These are phyloP conservation scores for Dioctria rufipes DNA, from an alignment of 2,888 invertebrate species.

Conservation along the genomic window DNA sequence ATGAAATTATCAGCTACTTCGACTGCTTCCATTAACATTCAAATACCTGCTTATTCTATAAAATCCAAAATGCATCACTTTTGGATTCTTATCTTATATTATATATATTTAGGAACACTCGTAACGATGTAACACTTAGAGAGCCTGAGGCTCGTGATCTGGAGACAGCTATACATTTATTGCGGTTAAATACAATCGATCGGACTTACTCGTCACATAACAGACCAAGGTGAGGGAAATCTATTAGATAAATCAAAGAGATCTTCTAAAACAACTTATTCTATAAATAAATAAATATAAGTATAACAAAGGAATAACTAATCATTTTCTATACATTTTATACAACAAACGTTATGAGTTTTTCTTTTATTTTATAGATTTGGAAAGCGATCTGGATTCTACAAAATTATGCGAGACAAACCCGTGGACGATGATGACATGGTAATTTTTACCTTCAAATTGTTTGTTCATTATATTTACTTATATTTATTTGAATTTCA, in stretches of 20 bases:
- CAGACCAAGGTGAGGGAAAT: conserved; percentile 73
- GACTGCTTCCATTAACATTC: too few relatives aligned
- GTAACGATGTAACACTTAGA: conserved; percentile 34
- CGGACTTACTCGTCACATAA: conserved; percentile 76
- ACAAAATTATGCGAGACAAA: conserved; percentile 65
- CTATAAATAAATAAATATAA: too few relatives aligned
- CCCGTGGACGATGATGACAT: conserved; percentile 64
- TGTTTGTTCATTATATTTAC: not conserved
- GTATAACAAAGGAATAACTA: not conserved
- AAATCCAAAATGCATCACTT: conserved; percentile 1
- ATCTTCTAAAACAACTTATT: not conserved
- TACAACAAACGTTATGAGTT: conserved; percentile 5
- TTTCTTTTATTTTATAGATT: conserved; percentile 62
- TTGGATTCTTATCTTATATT: conserved; percentile 43
- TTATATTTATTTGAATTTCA: not conserved
- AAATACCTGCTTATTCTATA: too few relatives aligned
- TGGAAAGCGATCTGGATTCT: conserved; percentile 67
- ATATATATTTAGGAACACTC: conserved; percentile 52
- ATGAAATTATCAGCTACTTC: too few relatives aligned
- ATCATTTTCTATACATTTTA: not conserved
- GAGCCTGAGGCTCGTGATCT: conserved; percentile 57
- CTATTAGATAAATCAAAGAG: not conserved
- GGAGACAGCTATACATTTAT: conserved; percentile 74
- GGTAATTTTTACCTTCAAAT: conserved; percentile 58
- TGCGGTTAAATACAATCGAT: conserved; percentile 75